Percentiles rank a stretch among this genome's conserved stretches.
phyloP scores from a whole-genome alignment of 2,797 vertebrate genomes.

The Chiloscyllium punctatum region DNA sequence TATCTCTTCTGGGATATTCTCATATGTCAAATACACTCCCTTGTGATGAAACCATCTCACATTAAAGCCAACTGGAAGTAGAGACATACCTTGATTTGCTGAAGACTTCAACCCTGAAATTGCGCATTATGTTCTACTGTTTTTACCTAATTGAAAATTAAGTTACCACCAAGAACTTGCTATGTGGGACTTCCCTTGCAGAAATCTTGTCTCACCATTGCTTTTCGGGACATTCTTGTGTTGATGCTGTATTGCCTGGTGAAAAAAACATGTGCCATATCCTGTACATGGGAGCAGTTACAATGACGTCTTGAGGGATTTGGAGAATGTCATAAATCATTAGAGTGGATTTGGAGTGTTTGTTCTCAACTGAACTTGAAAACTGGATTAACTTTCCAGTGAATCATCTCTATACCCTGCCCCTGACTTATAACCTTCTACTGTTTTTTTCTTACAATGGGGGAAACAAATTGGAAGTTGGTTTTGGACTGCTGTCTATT shows the following conservation, averaged over 20 bases:
- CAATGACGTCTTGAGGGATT: background rate
- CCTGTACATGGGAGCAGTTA: background rate
- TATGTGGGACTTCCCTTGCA: background rate
- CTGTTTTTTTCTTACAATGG: background rate
- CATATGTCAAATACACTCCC: background rate
- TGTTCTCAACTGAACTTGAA: background rate
- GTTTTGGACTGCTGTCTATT: background rate
- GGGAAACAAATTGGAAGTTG: background rate
- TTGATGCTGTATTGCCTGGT: background rate
- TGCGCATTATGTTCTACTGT: too few species aligned
- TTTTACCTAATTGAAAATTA: background rate
- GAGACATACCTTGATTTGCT: background rate
- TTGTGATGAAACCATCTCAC: background rate
- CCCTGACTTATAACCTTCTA: background rate
- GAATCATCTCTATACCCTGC: background rate
- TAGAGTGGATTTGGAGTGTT: background rate
- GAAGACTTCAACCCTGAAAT: background rate
- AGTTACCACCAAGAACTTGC: background rate
- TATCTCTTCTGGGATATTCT: background rate
- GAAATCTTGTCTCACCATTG: background rate
- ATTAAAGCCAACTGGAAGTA: background rate
- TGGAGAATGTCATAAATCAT: background rate
- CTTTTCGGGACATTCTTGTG: background rate
- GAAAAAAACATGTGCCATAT: background rate
- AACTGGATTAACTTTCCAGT: background rate